Evolutionary conservation across 2,797 vertebrate genomes (phyloP).

Genomic region (Muscicapa comitata): DNA sequence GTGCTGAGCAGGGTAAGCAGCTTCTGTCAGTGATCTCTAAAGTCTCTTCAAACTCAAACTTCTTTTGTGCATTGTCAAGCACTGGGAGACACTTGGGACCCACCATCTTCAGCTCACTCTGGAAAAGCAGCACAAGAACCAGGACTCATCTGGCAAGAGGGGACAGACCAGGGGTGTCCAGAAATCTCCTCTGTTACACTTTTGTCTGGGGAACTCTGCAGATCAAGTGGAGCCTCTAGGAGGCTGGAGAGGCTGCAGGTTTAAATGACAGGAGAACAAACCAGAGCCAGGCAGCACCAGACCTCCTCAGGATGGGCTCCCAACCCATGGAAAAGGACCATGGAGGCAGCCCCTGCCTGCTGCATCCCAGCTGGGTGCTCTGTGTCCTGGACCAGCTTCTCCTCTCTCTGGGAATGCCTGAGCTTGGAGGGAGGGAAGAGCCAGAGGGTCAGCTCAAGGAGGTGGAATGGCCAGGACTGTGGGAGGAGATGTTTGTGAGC

Average conservation of each 20-base stretch:
- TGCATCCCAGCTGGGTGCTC: background rate
- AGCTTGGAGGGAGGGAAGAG: background rate
- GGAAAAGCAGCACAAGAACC: background rate
- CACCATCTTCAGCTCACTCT: background rate
- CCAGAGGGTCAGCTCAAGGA: background rate
- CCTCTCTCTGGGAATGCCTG: fast-evolving
- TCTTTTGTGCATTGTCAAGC: background rate
- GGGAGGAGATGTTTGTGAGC: background rate
- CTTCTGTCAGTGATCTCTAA: background rate
- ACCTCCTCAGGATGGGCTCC: background rate
- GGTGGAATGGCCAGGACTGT: background rate
- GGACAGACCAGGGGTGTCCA: background rate
- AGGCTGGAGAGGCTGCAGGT: background rate
- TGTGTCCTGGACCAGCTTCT: background rate
- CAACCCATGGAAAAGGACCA: background rate
- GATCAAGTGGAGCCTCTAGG: background rate
- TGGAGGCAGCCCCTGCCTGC: background rate
- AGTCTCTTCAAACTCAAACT: background rate
- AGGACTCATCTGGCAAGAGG: background rate
- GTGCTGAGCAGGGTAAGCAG: background rate
- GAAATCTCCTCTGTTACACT: fast-evolving
- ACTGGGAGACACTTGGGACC: background rate
- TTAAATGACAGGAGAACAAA: background rate
- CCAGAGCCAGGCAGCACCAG: background rate
- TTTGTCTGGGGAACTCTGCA: background rate